Base-by-base conservation (phyloP, 2,797 vertebrate genomes). In the Philypnodon macrostomus region DNA sequence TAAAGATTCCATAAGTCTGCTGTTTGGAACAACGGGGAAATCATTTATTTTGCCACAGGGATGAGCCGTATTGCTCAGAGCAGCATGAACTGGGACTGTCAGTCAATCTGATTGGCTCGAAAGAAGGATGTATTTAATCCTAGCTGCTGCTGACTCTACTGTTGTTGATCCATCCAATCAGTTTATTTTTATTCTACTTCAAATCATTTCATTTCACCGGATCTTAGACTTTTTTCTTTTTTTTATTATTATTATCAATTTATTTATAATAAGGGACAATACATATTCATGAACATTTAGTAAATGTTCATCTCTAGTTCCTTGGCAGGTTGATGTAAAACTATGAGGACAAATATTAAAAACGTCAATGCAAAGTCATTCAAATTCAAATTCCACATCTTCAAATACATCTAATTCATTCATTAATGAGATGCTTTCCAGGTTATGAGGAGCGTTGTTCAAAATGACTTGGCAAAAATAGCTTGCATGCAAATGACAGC, bases 51-150 rank as follows among this genome's bases (percentile, higher is more conserved):
- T 24, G 39, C 58, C 37, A 30, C 21, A 57, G 62, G 59, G 62
- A 67, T 67, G 66, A 78, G 62, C 64, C 34, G 53, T 50, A 45
- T 18, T n/a, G 50, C 49, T 73, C 65, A n/a, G 18, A 49, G 53
- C 50, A 27, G 44, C 72, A 56, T 51, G 56, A 59, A 71, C 63
- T 73, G 63, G n/a, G 12, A 52, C 67, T 73, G 77, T 76, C 79
- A 71, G 70, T 79, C 75, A 76, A 73, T 71, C 59, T 77, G 73
- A 77, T 75, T 73, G 75, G 81, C 69, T 54, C 31, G 64, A 56
- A 65, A 70, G 68, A 57, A 63, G 72, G 77, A 81, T 67, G 72
- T 67, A 48, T 76, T 77, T 80, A 81, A 78, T 84, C 68, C 63
- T 10, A 3, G 53, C 62, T 54, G 53, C 40, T 65, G 75, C 70